Base-by-base conservation (phyloP, 2,888 invertebrate species). In the Apantesis nais region DNA sequence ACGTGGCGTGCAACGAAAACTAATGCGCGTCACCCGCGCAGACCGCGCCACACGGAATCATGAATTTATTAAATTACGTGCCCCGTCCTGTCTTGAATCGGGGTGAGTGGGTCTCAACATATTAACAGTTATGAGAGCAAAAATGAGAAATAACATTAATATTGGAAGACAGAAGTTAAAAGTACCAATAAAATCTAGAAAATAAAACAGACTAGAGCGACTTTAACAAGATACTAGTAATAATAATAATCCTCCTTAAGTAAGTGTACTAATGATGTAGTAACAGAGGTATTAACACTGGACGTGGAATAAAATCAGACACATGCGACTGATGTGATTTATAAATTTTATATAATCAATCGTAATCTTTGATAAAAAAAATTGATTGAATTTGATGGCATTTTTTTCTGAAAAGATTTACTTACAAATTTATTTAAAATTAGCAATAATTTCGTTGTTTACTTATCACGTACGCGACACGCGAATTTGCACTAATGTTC, bases 1-100 rank as follows among this genome's bases (percentile, higher is more conserved):
- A 65, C 48, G 69, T 69, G 65, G 31, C 68, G 58, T 61, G 69
- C 19, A 60, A 65, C 60, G 29, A 22, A 64, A 69, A 60, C n/a
- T 64, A 64, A 25, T 64, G 63, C 44, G 44, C 34, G 39, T 63
- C 29, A 63, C 29, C 41, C 55, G 39, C n/a, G n/a, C n/a, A n/a
- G n/a, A n/a, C n/a, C n/a, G n/a, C 25, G n/a, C 48, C 4, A 5
- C 29, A 19, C 19, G 19, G 2, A 29, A 22, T 44, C 16, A 63
- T 29, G 44, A 29, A 22, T 29, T 29, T 29, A 63, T 29, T 29
- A 16, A 63, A 29, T 44, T 44, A 44, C 62, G 39, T 39, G n/a
- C 14, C 39, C 25, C n/a, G 25, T 25, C 62, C 55, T 55, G 2
- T 55, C 25, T 55, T 55, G 25, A 25, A 55, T 25, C 55, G 14